A percentile compares a stretch with the other conserved stretches of the same genome.
phyloP scores from a whole-genome alignment of 2,113 vertebrate species.

The Tretioscincus oriximinensis region DNA sequence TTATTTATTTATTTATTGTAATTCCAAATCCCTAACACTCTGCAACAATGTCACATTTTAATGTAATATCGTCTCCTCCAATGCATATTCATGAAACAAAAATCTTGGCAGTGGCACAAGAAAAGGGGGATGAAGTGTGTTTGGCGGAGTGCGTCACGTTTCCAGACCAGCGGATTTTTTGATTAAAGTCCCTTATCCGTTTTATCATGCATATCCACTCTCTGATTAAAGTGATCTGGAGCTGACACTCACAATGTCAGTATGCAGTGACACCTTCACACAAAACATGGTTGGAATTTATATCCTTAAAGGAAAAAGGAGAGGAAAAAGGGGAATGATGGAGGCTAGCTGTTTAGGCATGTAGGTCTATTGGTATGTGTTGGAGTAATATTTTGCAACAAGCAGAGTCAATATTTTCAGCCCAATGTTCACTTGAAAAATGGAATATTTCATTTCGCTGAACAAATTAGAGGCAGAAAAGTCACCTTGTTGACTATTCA shows the following conservation, averaged over 20 bases:
- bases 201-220: slow-evolving; percentile 99
- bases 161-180: slow-evolving; percentile 99
- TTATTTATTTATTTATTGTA: slow-evolving; percentile 66
- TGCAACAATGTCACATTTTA: slow-evolving; percentile 89
- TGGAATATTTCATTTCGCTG: background rate
- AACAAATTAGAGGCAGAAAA: background rate
- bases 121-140: slow-evolving; percentile 89
- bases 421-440: background rate
- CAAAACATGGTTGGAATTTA: slow-evolving; percentile 91
- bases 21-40: slow-evolving; percentile 73
- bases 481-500: background rate
- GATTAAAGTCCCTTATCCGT: slow-evolving; percentile 99
- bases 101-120: slow-evolving; percentile 87
- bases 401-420: background rate
- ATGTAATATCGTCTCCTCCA: slow-evolving; percentile 86
- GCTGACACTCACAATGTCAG: slow-evolving; percentile 99
- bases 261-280: slow-evolving; percentile 86
- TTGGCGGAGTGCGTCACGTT: slow-evolving; percentile 97
- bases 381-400: slow-evolving; percentile 22
- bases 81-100: slow-evolving; percentile 96
- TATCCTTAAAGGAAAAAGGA: slow-evolving; percentile 72
- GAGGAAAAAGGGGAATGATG: slow-evolving; percentile 39
- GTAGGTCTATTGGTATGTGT: slow-evolving; percentile 5
- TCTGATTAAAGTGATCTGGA: slow-evolving; percentile 99
- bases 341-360: slow-evolving; percentile 47